phyloP scores from a whole-genome alignment of 2,113 vertebrate genomes.

The Drymodes brunneopygia region DNA sequence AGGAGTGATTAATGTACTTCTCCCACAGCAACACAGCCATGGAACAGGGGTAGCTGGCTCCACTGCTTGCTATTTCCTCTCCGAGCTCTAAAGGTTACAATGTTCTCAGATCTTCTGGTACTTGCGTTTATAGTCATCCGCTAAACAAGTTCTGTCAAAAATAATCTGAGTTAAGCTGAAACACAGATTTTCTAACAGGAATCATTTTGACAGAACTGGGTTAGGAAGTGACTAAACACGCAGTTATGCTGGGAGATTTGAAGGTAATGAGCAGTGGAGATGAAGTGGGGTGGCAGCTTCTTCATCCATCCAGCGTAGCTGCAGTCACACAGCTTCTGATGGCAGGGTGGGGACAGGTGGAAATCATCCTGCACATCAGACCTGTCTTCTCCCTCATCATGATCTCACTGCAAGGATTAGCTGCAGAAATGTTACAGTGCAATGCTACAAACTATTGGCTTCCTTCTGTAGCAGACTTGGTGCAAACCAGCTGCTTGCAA shows the following conservation, averaged over 20 bases:
- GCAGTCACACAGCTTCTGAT: not conserved
- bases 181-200: constrained; percentile 57
- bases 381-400: not conserved
- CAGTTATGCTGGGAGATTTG: constrained; percentile 34
- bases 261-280: constrained; percentile 52
- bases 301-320: not conserved
- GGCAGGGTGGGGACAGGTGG: not conserved
- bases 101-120: constrained; percentile 63
- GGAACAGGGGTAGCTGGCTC: not conserved
- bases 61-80: not conserved
- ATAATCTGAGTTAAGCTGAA: constrained; percentile 66
- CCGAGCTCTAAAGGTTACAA: constrained; percentile 28
- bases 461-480: not conserved
- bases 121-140: constrained; percentile 53
- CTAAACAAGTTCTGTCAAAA: constrained; percentile 65
- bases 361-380: not conserved
- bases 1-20: not conserved
- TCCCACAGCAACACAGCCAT: not conserved
- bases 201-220: constrained; percentile 67
- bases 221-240: constrained; percentile 63
- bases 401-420: not conserved
- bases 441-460: not conserved
- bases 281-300: constrained; percentile 40
- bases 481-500: not conserved
- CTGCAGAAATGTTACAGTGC: not conserved